Conservation (phyloP, 2,888 invertebrate genomes). For the Diaprepes abbreviatus region DNA sequence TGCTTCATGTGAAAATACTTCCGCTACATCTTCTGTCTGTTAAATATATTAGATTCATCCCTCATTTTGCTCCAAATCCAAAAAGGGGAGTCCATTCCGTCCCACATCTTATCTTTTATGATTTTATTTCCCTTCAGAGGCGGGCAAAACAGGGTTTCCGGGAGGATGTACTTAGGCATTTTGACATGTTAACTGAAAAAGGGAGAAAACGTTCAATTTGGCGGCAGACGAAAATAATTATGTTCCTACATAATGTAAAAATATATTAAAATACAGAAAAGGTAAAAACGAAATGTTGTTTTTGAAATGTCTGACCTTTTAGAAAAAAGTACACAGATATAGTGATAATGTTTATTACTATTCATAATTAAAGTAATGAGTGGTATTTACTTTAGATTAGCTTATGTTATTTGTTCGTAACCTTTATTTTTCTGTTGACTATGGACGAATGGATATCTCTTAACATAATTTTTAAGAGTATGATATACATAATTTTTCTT, state of each 20-base stretch:
- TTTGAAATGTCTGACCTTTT: too few relatives aligned
- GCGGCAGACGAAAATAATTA: not conserved
- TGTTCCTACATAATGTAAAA: not conserved
- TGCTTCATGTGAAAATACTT: constrained; percentile 27
- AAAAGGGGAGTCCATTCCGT: constrained; percentile 35
- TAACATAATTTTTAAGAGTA: too few relatives aligned
- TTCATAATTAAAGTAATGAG: too few relatives aligned
- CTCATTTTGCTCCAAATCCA: constrained; percentile 36
- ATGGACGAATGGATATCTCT: too few relatives aligned
- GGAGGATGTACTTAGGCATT: not conserved
- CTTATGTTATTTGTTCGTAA: too few relatives aligned
- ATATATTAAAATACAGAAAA: not conserved
- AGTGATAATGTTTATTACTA: too few relatives aligned
- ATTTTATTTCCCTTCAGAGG: constrained; percentile 38
- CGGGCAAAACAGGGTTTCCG: constrained; percentile 18
- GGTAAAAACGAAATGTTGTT: too few relatives aligned
- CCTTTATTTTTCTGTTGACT: too few relatives aligned
- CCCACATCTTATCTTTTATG: constrained; percentile 40
- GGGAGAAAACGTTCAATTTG: not conserved
- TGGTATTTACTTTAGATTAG: too few relatives aligned
- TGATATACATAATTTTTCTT: too few relatives aligned
- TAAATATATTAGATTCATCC: constrained; percentile 41
- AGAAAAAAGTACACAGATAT: too few relatives aligned
- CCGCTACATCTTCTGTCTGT: constrained; percentile 28
- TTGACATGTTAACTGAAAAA: constrained; percentile 5